Evolutionary conservation across 2,888 invertebrate species (phyloP), one percentile per base, ranked within the genome.

Genomic region (Tricholauxania praeusta): DNA sequence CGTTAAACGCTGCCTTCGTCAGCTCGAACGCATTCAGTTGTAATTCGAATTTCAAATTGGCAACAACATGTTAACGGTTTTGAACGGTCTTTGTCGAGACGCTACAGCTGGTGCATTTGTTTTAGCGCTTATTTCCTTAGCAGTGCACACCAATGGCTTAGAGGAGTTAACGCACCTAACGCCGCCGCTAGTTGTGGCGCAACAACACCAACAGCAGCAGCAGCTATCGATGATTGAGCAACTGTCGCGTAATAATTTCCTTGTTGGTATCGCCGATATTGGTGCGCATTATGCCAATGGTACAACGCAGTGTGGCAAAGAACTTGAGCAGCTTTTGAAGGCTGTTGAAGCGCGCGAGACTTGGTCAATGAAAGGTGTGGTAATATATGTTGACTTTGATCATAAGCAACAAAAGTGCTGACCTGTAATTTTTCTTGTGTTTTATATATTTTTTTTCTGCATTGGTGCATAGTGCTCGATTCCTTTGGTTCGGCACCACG

Each of bases 341-440:
- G 80, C 78, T 49, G 71, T 81, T 12, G 75, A 75, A 22, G 64
- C 74, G n/a, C 74, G 77, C 52, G 74, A 82, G 52, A 72, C 75
- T 71, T 84, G 83, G 83, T 79, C 79, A 10, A 72, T 82, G 32
- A 84, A 84, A 80, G 78, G 83, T 83, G 75, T 75, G 76, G 47
- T 28, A 28, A 4, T 28, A 4, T 10, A n/a, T 5, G n/a, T 19
- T n/a, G 17, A 14, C 39, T 12, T 49, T 57, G 3, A 17, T 62
- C 19, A 39, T 51, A n/a, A 65, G 71, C 55, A 14, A 48, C 55
- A 14, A 48, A 15, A 47, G 8, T 66, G 22, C 17, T 53, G 19
- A 47, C 17, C n/a, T 49, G 28, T 59, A 55, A 55, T 49, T 47
- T 22, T 67, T 71, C 19, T 55, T 59, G 68, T 63, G 65, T 72